phyloP scores from a whole-genome alignment of 2,113 vertebrate genomes.

The Bothrops jararaca region DNA sequence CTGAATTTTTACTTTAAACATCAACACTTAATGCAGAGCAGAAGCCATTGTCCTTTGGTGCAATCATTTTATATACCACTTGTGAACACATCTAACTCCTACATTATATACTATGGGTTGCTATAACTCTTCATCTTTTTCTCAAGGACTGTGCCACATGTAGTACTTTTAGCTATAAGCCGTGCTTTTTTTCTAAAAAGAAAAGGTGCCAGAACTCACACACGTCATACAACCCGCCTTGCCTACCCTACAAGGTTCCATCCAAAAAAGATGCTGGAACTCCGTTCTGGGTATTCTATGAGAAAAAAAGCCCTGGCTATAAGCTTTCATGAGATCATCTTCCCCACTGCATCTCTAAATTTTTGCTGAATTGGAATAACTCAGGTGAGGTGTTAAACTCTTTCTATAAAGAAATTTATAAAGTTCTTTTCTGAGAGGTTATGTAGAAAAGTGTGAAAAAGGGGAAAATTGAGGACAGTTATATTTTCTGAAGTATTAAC shows the following conservation, averaged over 20 bases:
- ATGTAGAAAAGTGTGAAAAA: not conserved
- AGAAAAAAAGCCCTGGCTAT: no score
- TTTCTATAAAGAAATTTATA: not conserved
- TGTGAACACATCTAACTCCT: not conserved
- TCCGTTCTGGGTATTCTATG: no score
- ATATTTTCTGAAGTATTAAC: not conserved
- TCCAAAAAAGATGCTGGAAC: no score
- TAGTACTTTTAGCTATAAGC: not conserved
- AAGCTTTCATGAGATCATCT: not conserved
- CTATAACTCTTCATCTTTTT: not conserved
- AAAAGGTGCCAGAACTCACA: no score
- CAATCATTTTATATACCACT: not conserved
- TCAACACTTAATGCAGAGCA: not conserved
- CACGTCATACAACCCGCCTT: no score
- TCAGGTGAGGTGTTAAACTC: slow-evolving; percentile 1
- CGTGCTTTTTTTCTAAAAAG: no score
- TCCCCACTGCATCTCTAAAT: not conserved
- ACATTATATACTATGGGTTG: not conserved
- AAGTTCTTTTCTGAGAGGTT: not conserved
- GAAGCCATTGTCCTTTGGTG: not conserved
- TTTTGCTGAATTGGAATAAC: not conserved
- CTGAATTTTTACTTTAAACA: not conserved
- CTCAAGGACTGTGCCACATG: not conserved
- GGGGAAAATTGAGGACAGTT: not conserved
- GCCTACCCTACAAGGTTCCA: no score